Evolutionary conservation across 1,140 invertebrate species (phyloP).

Genomic region (Listronotus oregonensis): DNA sequence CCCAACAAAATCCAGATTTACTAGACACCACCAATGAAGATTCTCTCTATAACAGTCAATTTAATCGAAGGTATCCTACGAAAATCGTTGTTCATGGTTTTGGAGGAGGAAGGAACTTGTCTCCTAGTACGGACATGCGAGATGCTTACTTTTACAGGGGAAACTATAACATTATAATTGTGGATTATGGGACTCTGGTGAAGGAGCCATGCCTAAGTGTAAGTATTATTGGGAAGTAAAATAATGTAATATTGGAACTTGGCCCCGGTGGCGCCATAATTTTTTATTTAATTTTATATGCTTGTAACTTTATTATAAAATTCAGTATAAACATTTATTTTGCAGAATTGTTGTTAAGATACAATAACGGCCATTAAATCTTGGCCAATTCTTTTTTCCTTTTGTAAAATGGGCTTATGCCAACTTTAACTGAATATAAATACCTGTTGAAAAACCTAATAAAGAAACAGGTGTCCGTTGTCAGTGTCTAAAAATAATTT

Average conservation of each 20-base stretch:
- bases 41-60: constrained; percentile 72
- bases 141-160: constrained; percentile 79
- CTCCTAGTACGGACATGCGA: constrained; percentile 80
- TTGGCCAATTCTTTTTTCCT: too few species aligned
- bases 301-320: too few species aligned
- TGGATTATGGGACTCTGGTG: constrained; percentile 81
- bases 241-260: neutral
- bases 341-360: too few species aligned
- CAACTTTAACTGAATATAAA: too few species aligned
- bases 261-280: too few species aligned
- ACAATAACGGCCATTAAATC: too few species aligned
- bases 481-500: too few species aligned
- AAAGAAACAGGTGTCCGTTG: too few species aligned
- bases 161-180: constrained; percentile 84
- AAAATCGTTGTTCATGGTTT: constrained; percentile 85
- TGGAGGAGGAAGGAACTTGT: constrained; percentile 75
- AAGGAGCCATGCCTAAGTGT: constrained; percentile 77
- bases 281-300: neutral
- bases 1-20: constrained; percentile 73
- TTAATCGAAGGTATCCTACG: constrained; percentile 74
- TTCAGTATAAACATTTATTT: too few species aligned
- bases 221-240: too few species aligned
- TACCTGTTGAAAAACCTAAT: too few species aligned
- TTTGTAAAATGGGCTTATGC: too few species aligned
- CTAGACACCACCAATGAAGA: constrained; percentile 70